These are phyloP conservation scores for Mormoops blainvillei DNA, from an alignment of 2,113 vertebrate genomes.

Conservation along the genomic window DNA sequence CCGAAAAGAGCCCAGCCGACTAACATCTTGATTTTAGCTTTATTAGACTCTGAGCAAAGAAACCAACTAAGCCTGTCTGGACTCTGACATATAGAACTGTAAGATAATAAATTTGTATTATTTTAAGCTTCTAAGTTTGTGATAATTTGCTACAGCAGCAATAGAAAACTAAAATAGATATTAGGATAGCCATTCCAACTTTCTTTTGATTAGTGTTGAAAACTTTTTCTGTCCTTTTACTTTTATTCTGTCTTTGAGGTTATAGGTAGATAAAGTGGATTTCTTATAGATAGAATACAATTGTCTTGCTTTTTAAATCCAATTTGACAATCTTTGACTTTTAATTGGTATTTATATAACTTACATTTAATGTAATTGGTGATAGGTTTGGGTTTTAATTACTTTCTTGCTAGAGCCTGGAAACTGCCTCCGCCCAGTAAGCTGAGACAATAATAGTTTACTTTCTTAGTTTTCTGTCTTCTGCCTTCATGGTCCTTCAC, in stretches of 20 bases:
- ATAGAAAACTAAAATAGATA: neutral
- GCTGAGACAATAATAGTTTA: neutral
- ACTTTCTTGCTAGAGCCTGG: neutral
- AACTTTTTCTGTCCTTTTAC: neutral
- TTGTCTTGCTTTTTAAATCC: neutral
- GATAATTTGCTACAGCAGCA: neutral
- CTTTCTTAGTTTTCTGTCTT: neutral
- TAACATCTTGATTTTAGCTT: neutral
- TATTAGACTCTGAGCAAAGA: neutral
- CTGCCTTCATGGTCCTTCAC: neutral
- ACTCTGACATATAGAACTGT: neutral
- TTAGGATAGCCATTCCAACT: neutral
- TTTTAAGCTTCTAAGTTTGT: neutral
- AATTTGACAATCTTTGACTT: neutral
- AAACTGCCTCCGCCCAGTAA: neutral
- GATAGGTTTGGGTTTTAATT: neutral
- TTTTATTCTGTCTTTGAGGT: slow-evolving; percentile 5
- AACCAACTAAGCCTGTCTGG: neutral
- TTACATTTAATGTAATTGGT: neutral
- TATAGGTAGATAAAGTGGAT: neutral
- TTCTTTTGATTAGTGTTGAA: neutral
- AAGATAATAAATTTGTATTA: neutral
- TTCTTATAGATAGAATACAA: neutral
- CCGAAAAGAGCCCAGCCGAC: neutral
- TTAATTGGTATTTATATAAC: neutral